Percentiles rank a stretch among this genome's conserved stretches.
Conservation (phyloP, 2,113 vertebrate genomes). For the Pollachius pollachius region DNA sequence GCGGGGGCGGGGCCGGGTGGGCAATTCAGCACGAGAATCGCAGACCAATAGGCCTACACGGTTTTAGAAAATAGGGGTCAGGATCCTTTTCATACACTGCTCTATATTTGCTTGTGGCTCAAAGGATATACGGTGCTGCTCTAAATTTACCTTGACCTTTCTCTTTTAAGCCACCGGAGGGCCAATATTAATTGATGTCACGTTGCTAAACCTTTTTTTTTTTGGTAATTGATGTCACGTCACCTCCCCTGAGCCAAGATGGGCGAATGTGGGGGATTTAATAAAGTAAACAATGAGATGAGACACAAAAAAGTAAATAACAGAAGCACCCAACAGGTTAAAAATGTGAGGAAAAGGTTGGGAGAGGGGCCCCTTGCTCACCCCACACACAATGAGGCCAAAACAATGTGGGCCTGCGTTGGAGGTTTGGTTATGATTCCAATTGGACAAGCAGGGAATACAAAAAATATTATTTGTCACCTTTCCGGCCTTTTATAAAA, state of each 20-base stretch:
- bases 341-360: conserved; percentile 18
- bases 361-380: conserved; percentile 11
- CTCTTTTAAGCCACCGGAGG: background rate
- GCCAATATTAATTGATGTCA: conserved; percentile 42
- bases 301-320: conserved; percentile 12
- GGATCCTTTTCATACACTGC: background rate
- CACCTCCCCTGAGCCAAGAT: conserved; percentile 14
- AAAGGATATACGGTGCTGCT: background rate
- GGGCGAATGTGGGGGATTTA: background rate
- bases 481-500: too few relatives aligned
- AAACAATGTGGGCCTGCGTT: conserved; percentile 20
- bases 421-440: too few relatives aligned
- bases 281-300: conserved; percentile 18
- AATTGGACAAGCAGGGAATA: too few relatives aligned
- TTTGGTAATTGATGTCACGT: conserved; percentile 19
- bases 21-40: background rate
- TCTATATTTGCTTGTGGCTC: background rate
- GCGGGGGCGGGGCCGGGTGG: background rate
- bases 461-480: too few relatives aligned
- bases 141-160: background rate
- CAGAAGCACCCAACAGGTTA: background rate
- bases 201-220: background rate
- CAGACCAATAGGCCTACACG: background rate
- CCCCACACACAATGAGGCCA: conserved; percentile 52
- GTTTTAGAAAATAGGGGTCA: too few relatives aligned